A percentile compares a stretch with the other conserved stretches of the same genome.
phyloP scores from a whole-genome alignment of 2,888 invertebrate genomes.

The Drosophila vallismaia region DNA sequence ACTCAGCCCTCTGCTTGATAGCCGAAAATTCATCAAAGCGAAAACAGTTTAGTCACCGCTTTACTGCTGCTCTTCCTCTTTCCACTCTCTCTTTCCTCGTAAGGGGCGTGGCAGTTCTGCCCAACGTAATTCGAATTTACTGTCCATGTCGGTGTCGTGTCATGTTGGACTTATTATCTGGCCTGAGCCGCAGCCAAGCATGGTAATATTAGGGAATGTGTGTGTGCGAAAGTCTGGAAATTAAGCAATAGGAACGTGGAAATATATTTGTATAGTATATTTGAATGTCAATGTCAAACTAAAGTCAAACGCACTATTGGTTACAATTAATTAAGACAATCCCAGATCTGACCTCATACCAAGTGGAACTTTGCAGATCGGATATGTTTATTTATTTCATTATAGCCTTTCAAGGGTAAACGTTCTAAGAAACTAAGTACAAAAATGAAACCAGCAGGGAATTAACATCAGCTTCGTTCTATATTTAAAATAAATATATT shows the following conservation, averaged over 20 bases:
- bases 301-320: conserved; percentile 60
- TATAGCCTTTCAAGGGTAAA: background rate
- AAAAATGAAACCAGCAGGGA: background rate
- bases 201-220: conserved; percentile 20
- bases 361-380: conserved; percentile 25
- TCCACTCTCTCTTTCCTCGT: conserved; percentile 3
- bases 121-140: conserved; percentile 50
- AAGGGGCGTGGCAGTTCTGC: conserved; percentile 4
- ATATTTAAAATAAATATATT: background rate
- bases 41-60: conserved; percentile 31
- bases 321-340: conserved; percentile 58
- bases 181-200: conserved; percentile 44
- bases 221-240: conserved; percentile 39
- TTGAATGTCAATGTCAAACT: conserved; percentile 76
- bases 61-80: conserved; percentile 12
- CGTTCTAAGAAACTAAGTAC: background rate
- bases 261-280: conserved; percentile 27
- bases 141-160: conserved; percentile 52
- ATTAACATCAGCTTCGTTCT: background rate
- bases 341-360: conserved; percentile 41
- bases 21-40: conserved; percentile 35
- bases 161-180: conserved; percentile 44
- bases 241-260: conserved; percentile 32
- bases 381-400: conserved; percentile 4
- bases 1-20: conserved; percentile 5